Evolutionary conservation across 2,888 invertebrate genomes (phyloP), one percentile per base, ranked within the genome.

Genomic region (Argynnis bischoffii): DNA sequence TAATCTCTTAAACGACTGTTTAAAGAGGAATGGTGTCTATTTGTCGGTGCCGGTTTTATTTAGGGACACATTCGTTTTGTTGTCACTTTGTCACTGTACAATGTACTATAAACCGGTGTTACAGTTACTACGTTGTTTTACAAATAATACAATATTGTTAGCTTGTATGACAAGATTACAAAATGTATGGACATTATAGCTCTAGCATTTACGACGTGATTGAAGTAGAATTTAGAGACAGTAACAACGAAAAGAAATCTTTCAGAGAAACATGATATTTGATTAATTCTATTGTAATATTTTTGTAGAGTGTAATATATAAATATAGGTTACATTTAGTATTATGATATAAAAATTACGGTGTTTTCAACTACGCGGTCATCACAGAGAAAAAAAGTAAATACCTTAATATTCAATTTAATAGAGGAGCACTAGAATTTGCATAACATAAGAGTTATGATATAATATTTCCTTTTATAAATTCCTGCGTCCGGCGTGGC

Each of bases 131-230:
- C 50, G 65, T 66, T 67, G 72, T 72, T 66, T 70, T 61, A 74
- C 72, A 70, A 74, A 70, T 67, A 64, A 69, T 69, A 68, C 64
- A 71, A 70, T 72, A 67, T 64, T 69, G 69, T 74, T 64, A 71
- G 69, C 68, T 72, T 72, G 72, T 74, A 74, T 72, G 71, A 74
- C 72, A 72, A 74, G 72, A 72, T 69, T 70, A 71, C 69, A 66
- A 65, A 67, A 71, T 73, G 71, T 57, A 70, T 70, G 66, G 63
- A 61, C 67, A 68, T 64, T 56, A 64, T 67, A 59, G 63, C 63
- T 63, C 54, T 54, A 65, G 65, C 55, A 48, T 51, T 69, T 63
- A 48, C 46, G 50, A 67, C 59, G 66, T 51, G 18, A 31, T 63
- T 59, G 57, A 55, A 65, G 67, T 65, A 56, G 54, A 65, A 63